These are phyloP conservation scores for Lepidochrysops patricia DNA, from an alignment of 2,888 invertebrate species.

Conservation along the genomic window DNA sequence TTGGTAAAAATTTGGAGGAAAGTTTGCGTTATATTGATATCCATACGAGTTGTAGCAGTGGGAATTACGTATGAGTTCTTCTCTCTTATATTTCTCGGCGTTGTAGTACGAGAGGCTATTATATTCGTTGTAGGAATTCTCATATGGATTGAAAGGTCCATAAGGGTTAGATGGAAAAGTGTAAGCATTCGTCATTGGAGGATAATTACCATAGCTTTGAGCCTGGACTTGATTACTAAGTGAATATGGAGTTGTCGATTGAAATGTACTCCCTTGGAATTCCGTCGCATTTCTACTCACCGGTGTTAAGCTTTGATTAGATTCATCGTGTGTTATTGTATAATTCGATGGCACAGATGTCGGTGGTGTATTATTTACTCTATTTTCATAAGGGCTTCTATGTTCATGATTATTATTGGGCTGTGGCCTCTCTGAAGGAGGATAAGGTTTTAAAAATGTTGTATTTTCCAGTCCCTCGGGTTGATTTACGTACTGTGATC, in stretches of 20 bases:
- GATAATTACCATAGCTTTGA: slow-evolving; percentile 65
- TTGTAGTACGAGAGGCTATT: slow-evolving; percentile 70
- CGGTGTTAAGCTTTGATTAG: slow-evolving; percentile 38
- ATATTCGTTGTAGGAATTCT: slow-evolving; percentile 68
- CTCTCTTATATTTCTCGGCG: slow-evolving; percentile 70
- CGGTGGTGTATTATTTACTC: slow-evolving; percentile 40
- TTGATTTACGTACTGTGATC: slow-evolving; percentile 68
- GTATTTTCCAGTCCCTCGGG: slow-evolving; percentile 62
- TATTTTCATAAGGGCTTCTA: slow-evolving; percentile 57
- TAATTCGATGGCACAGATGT: slow-evolving; percentile 51
- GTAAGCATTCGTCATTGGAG: slow-evolving; percentile 62
- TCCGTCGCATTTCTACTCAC: slow-evolving; percentile 48
- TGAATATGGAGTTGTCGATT: slow-evolving; percentile 51
- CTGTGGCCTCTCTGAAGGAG: slow-evolving; percentile 68
- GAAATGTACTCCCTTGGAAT: slow-evolving; percentile 57
- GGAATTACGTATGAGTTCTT: slow-evolving; percentile 65
- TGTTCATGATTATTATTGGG: slow-evolving; percentile 50
- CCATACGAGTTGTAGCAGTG: slow-evolving; percentile 73
- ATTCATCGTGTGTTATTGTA: slow-evolving; percentile 60
- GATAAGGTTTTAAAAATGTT: slow-evolving; percentile 78
- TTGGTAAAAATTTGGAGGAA: slow-evolving; percentile 71
- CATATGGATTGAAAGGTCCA: slow-evolving; percentile 68
- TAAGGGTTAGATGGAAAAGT: slow-evolving; percentile 63
- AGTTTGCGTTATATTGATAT: slow-evolving; percentile 73
- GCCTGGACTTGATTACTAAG: slow-evolving; percentile 56